Evolutionary conservation across 2,113 vertebrate genomes (phyloP).

Genomic region (Oxyruncus cristatus): DNA sequence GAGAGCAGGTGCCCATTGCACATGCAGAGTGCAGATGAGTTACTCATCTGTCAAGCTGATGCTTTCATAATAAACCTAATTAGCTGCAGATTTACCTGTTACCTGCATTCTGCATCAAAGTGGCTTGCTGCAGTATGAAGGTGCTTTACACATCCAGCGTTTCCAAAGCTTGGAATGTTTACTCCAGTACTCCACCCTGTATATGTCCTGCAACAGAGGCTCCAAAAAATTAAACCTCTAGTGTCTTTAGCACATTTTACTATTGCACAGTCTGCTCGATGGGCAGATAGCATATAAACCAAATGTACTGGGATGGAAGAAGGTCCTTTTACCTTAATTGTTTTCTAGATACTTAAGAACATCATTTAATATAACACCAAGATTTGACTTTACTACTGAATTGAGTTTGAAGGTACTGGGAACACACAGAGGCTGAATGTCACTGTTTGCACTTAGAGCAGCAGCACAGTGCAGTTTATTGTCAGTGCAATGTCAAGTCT

Average conservation of each 20-base stretch:
- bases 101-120: background rate
- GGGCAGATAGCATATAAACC: background rate
- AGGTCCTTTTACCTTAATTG: background rate
- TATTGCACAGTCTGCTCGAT: background rate
- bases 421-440: background rate
- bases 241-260: background rate
- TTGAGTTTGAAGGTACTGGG: background rate
- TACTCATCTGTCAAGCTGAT: background rate
- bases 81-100: background rate
- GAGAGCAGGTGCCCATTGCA: background rate
- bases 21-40: background rate
- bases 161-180: background rate
- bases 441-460: background rate
- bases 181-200: accelerated
- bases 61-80: background rate
- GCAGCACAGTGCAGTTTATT: background rate
- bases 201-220: background rate
- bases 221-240: background rate
- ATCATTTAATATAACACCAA: background rate
- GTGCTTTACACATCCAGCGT: background rate
- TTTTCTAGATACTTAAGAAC: background rate
- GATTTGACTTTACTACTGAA: background rate
- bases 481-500: background rate
- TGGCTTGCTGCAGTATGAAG: background rate
- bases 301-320: background rate